These are phyloP conservation scores for Eriosoma lanigerum DNA, from an alignment of 1,140 invertebrate species.

Conservation along the genomic window DNA sequence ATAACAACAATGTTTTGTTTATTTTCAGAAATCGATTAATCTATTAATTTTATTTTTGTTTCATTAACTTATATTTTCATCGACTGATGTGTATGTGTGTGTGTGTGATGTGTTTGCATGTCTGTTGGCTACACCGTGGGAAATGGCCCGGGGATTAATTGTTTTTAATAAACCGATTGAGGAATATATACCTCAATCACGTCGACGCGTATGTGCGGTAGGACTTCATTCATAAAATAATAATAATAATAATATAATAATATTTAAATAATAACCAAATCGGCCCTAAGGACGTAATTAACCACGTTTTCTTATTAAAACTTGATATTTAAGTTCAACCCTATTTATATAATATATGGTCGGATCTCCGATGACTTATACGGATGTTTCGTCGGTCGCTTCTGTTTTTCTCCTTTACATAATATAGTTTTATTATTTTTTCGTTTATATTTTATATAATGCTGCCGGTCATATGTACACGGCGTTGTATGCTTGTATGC, in stretches of 20 bases:
- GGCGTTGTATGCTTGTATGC: background rate
- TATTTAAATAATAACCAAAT: constrained; percentile 42
- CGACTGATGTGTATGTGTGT: too few species aligned
- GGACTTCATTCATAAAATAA: constrained; percentile 36
- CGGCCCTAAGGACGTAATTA: constrained; percentile 34
- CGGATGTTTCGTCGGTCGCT: constrained; percentile 44
- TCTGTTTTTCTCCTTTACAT: constrained; percentile 32
- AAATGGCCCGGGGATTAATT: constrained; percentile 42
- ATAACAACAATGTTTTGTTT: background rate
- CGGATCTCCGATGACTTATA: background rate
- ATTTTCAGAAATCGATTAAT: background rate
- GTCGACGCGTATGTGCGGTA: constrained; percentile 40
- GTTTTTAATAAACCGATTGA: constrained; percentile 44
- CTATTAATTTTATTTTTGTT: background rate
- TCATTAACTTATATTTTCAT: background rate
- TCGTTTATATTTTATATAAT: constrained; percentile 16
- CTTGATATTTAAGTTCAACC: constrained; percentile 36
- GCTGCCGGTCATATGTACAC: constrained; percentile 25
- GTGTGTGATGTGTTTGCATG: background rate
- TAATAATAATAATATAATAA: constrained; percentile 10
- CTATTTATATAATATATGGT: constrained; percentile 1
- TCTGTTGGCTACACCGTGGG: constrained; percentile 35
- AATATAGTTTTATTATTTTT: background rate
- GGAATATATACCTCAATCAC: constrained; percentile 40
- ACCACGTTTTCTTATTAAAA: constrained; percentile 45